Evolutionary conservation across 2,888 invertebrate species (phyloP).

Genomic region (Hydropsyche betteni): DNA sequence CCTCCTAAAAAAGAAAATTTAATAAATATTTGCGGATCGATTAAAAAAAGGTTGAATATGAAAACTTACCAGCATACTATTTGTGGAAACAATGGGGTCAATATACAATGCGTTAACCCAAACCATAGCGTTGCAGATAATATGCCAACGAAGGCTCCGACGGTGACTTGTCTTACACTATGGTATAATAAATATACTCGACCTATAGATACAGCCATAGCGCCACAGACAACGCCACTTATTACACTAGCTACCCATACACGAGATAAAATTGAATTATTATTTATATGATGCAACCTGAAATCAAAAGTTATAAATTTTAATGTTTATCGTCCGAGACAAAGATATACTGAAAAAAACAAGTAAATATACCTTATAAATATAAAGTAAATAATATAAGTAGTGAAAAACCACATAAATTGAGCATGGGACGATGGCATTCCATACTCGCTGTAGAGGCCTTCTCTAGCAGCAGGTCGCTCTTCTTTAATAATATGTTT

Average conservation of each 20-base stretch:
- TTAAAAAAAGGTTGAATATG: too few species aligned
- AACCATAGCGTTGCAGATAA: constrained; percentile 85
- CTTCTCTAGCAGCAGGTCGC: constrained; percentile 75
- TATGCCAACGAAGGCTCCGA: constrained; percentile 79
- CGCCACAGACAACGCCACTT: constrained; percentile 67
- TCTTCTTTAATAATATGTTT: constrained; percentile 85
- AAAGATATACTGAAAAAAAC: constrained; percentile 7
- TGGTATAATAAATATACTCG: constrained; percentile 90
- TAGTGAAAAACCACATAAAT: constrained; percentile 90
- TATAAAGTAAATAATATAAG: constrained; percentile 85
- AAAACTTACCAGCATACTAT: constrained; percentile 82
- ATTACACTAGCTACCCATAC: constrained; percentile 76
- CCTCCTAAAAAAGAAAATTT: constrained; percentile 69
- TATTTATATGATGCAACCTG: constrained; percentile 85
- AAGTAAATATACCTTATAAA: constrained; percentile 74
- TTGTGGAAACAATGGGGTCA: constrained; percentile 86
- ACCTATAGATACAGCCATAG: constrained; percentile 71
- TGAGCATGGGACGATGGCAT: constrained; percentile 95
- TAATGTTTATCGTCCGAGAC: neutral
- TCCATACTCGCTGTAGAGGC: constrained; percentile 79
- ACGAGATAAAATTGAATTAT: constrained; percentile 79
- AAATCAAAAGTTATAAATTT: constrained; percentile 52
- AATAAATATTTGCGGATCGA: too few species aligned
- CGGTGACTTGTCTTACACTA: constrained; percentile 81
- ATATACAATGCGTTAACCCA: constrained; percentile 76